Base-by-base conservation (phyloP, 1,140 invertebrate genomes). In the Littorina saxatilis region DNA sequence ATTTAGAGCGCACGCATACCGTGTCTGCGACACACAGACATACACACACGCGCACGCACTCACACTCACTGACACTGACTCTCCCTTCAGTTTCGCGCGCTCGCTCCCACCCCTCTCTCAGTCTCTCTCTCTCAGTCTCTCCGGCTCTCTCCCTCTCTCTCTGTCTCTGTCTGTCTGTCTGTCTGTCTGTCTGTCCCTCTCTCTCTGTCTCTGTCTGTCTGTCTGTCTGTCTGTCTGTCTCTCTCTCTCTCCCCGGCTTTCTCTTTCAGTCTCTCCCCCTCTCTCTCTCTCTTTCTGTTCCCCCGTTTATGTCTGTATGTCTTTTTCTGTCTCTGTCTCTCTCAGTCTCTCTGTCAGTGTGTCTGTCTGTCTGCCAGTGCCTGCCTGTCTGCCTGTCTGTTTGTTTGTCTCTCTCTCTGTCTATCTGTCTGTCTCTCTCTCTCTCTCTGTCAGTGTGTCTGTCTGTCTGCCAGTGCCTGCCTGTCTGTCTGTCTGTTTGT, bases 401-500 rank as follows among this genome's bases (percentile, higher is more conserved):
- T n/a, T n/a, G n/a, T n/a, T n/a, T n/a, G n/a, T n/a, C n/a, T n/a
- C n/a, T n/a, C n/a, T n/a, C n/a, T n/a, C n/a, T n/a, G n/a, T n/a
- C n/a, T n/a, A n/a, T n/a, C 55, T 58, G 17, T 58, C 55, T 58
- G 17, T 58, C 55, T 11, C 7, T 58, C 5, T 58, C 17, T 58
- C 17, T 5, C 17, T 58, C 17, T 58, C 17, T 58, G 47, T 50
- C 9, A 11, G 47, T 50, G 47, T 50, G n/a, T n/a, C n/a, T n/a
- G n/a, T n/a, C n/a, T n/a, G n/a, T n/a, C n/a, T n/a, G n/a, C n/a
- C n/a, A n/a, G n/a, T n/a, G n/a, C n/a, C n/a, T n/a, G n/a, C n/a
- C n/a, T n/a, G n/a, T n/a, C n/a, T n/a, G n/a, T 63, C 23, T 63
- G 61, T 63, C 23, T 63, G 23, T 63, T n/a, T 63, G n/a, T 63